Conservation (phyloP, 2,113 vertebrate genomes). For the Bagarius yarrelli region DNA sequence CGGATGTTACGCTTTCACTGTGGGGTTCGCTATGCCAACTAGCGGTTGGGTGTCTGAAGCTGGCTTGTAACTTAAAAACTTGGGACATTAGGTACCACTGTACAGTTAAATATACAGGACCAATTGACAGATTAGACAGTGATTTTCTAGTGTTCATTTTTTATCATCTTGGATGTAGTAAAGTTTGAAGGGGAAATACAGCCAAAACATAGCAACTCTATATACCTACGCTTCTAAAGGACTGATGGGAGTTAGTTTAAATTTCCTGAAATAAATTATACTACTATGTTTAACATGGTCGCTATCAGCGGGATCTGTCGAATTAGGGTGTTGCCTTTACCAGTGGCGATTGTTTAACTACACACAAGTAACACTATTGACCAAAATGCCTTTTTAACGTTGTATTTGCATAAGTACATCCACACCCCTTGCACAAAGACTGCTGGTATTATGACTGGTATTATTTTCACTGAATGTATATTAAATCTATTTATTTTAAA, state of each 20-base stretch:
- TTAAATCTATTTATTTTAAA: not conserved
- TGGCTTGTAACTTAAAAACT: too few relatives aligned
- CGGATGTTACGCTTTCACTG: too few relatives aligned
- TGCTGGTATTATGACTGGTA: not conserved
- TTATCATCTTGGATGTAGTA: too few relatives aligned
- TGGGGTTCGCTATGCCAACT: too few relatives aligned
- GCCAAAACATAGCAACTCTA: not conserved
- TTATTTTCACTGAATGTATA: not conserved
- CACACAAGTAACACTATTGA: not conserved
- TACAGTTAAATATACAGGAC: not conserved
- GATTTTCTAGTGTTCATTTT: too few relatives aligned
- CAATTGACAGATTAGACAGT: not conserved
- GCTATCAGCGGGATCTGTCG: not conserved
- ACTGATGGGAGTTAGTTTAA: too few relatives aligned
- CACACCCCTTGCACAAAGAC: not conserved
- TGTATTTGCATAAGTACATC: not conserved
- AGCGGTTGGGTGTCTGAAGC: too few relatives aligned
- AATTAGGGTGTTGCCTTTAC: not conserved
- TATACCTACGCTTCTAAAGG: not conserved
- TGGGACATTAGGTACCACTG: too few relatives aligned
- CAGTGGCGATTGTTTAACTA: not conserved
- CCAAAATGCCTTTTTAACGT: not conserved
- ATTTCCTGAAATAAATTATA: too few relatives aligned
- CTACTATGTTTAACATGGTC: too few relatives aligned
- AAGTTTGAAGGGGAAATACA: not conserved